Conservation (phyloP, 2,113 vertebrate genomes). For the Neolamprologus longior region DNA sequence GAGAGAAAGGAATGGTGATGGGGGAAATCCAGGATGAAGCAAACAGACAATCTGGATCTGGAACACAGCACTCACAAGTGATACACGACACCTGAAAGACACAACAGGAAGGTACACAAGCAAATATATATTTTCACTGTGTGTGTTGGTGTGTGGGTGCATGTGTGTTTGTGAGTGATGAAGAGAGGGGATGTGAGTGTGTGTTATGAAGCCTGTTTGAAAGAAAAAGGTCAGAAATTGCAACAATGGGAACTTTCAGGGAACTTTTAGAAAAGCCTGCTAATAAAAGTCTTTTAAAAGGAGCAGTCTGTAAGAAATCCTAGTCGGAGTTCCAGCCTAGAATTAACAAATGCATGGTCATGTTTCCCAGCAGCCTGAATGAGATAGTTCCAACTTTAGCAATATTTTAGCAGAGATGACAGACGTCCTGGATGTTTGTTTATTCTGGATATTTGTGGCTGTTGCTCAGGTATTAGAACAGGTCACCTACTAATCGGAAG, state of each 20-base stretch:
- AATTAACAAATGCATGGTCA: fast-evolving
- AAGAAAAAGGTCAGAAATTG: neutral
- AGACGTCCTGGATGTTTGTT: neutral
- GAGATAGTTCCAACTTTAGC: neutral
- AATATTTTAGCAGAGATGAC: neutral
- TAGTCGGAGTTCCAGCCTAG: neutral
- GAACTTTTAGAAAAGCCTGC: neutral
- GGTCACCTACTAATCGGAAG: neutral
- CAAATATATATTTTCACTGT: neutral
- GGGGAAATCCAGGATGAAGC: neutral
- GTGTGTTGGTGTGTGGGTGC: neutral
- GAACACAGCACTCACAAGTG: fast-evolving
- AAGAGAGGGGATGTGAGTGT: neutral
- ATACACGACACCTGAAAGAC: neutral
- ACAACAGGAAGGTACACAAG: neutral
- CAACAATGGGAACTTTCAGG: neutral
- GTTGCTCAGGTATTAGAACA: neutral
- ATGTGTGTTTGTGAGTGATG: neutral
- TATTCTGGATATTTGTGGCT: neutral
- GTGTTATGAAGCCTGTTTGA: neutral
- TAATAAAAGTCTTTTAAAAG: neutral
- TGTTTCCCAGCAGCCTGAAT: neutral
- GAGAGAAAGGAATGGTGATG: fast-evolving
- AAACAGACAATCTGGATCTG: neutral
- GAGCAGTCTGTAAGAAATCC: fast-evolving